Evolutionary conservation across 2,113 vertebrate species (phyloP).

Genomic region (Scalopus aquaticus): DNA sequence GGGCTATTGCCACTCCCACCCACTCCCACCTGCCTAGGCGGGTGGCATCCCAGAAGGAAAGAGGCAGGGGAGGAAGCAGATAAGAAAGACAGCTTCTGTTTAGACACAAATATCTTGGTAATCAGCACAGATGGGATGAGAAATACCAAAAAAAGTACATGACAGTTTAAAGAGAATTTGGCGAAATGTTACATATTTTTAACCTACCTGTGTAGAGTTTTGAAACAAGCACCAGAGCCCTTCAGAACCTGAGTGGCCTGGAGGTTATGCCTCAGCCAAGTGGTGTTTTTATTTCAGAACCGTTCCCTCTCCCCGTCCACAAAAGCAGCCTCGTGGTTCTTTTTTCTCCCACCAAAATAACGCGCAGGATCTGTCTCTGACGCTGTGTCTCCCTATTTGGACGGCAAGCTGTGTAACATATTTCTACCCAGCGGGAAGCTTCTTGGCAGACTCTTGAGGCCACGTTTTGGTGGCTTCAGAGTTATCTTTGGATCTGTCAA

Average conservation of each 20-base stretch:
- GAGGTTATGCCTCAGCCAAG: slow-evolving; percentile 63
- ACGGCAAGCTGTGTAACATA: slow-evolving; percentile 90
- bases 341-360: slow-evolving; percentile 79
- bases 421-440: slow-evolving; percentile 89
- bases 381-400: slow-evolving; percentile 88
- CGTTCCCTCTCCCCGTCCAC: slow-evolving; percentile 48
- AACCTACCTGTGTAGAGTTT: slow-evolving; percentile 83
- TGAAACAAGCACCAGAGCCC: slow-evolving; percentile 64
- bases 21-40: slow-evolving; percentile 56
- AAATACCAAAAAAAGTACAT: slow-evolving; percentile 88
- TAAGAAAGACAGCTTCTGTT: slow-evolving; percentile 90
- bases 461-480: slow-evolving; percentile 88
- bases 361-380: slow-evolving; percentile 83
- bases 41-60: slow-evolving; percentile 83
- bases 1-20: slow-evolving; percentile 40
- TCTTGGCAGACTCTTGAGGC: slow-evolving; percentile 90
- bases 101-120: slow-evolving; percentile 91
- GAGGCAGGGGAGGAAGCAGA: slow-evolving; percentile 86
- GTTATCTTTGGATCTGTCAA: slow-evolving; percentile 91
- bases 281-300: slow-evolving; percentile 69
- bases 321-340: slow-evolving; percentile 70
- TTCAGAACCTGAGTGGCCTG: slow-evolving; percentile 48
- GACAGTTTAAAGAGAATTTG: slow-evolving; percentile 89
- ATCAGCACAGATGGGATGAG: slow-evolving; percentile 91
- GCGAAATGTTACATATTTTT: slow-evolving; percentile 83